phyloP scores from a whole-genome alignment of 2,888 invertebrate genomes.

The Oscheius sp. region DNA sequence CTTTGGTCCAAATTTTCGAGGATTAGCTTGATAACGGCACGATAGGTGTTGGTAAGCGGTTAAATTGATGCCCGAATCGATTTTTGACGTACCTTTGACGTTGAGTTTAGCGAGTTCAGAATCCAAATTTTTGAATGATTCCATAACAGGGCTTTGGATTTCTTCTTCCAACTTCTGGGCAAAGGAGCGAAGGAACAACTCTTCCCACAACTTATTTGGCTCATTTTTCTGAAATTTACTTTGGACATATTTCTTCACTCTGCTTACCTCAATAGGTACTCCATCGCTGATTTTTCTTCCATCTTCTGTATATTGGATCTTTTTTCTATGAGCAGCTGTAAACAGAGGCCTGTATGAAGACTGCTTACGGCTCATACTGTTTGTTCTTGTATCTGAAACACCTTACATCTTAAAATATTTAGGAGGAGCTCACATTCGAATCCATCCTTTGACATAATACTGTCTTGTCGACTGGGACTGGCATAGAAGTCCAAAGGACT shows the following conservation, averaged over 20 bases:
- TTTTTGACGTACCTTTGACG: conserved; percentile 41
- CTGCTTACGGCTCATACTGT: conserved; percentile 33
- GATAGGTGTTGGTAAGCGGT: conserved; percentile 16
- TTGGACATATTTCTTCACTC: too few species aligned
- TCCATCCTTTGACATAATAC: conserved; percentile 22
- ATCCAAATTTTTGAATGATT: conserved; percentile 50
- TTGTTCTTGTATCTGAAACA: conserved; percentile 17
- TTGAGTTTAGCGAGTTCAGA: conserved; percentile 41
- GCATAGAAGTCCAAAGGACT: conserved; percentile 63
- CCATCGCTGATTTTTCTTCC: conserved; percentile 58
- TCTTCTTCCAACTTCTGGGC: conserved; percentile 64
- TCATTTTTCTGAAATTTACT: conserved; percentile 31
- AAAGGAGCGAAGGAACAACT: conserved; percentile 59
- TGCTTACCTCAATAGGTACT: conserved; percentile 32
- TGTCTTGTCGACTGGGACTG: conserved; percentile 45
- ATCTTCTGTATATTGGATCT: conserved; percentile 59
- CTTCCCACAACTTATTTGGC: conserved; percentile 64
- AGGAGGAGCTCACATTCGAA: conserved; percentile 6
- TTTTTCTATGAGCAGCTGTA: conserved; percentile 45
- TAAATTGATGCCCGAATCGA: background rate
- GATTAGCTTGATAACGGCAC: conserved; percentile 12
- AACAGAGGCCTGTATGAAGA: conserved; percentile 55
- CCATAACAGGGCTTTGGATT: conserved; percentile 52
- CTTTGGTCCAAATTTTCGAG: background rate
- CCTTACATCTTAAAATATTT: background rate